Base-by-base conservation (phyloP, 2,888 invertebrate genomes). In the Barypeithes pellucidus region DNA sequence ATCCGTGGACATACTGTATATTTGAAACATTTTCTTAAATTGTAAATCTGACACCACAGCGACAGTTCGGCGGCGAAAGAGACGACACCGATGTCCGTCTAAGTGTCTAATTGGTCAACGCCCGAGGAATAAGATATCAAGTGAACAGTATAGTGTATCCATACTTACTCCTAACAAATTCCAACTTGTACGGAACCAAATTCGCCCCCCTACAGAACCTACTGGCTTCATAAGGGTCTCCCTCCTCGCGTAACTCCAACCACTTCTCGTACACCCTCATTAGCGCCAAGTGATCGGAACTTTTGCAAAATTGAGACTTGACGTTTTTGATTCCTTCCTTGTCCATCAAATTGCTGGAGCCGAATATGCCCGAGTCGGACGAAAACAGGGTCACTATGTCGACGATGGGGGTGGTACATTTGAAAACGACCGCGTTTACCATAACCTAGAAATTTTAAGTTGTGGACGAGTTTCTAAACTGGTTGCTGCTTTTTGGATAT, bases 221-320 rank as follows among this genome's bases (percentile, higher is more conserved):
- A 3, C 85, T 84, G 0, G 84, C 82, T 0, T 72, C 80, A 0
- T 66, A 18, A 52, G 79, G 71, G 0, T 86, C 85, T 0, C 78
- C 77, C n/a, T 84, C 80, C 0, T 83, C 79, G 0, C 80, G 60
- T 5, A 80, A 77, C 0, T 84, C 81, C 20, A 88, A 85, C 86
- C 88, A 91, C 67, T 89, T 86, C 9, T 87, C 85, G 75, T 89
- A 89, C 8, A 92, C 80, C 82, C 88, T 84, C 79, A 89, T 87
- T 12, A 91, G 59, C 0, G 92, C 89, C 12, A 89, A 80, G 83
- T 93, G 92, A 82, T 93, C 93, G 2, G 92, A 93, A 0, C 85
- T 86, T 0, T 85, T 72, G 67, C 87, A 89, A 82, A 86, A 90
- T 3, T 83, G 77, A 1, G 82, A 79, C 82, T 92, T 92, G 0